These are phyloP conservation scores for Heteromyza rotundicornis DNA, from an alignment of 2,888 invertebrate species.

Conservation along the genomic window DNA sequence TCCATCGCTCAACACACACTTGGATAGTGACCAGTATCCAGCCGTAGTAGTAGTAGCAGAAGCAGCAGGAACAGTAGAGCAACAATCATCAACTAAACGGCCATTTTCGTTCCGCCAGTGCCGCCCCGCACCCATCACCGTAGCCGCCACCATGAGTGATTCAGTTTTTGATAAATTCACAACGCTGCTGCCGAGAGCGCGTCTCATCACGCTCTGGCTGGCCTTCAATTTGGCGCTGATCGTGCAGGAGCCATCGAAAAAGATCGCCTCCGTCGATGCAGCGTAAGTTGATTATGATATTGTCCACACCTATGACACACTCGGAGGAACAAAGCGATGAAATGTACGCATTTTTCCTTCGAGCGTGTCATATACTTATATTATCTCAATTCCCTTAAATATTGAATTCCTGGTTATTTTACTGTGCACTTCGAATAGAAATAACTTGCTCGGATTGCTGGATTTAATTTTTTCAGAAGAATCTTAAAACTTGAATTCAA, in stretches of 20 bases:
- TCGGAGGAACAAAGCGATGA: too few species aligned
- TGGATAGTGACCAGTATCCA: neutral
- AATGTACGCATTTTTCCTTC: too few species aligned
- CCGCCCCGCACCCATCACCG: constrained; percentile 2
- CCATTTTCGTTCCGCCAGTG: neutral
- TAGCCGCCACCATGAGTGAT: constrained; percentile 58
- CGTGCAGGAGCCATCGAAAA: constrained; percentile 59
- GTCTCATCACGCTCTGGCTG: constrained; percentile 61
- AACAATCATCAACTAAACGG: neutral
- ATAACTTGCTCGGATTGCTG: too few species aligned
- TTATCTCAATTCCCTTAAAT: too few species aligned
- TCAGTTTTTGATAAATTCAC: constrained; percentile 55
- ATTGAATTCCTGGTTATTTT: too few species aligned
- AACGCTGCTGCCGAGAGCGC: constrained; percentile 54
- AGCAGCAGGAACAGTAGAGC: neutral
- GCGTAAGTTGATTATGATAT: too few species aligned
- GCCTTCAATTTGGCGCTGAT: constrained; percentile 62
- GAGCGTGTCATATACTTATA: constrained; percentile 15
- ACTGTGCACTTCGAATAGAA: too few species aligned
- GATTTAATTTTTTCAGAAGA: too few species aligned
- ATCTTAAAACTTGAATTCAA: too few species aligned
- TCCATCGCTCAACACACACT: too few species aligned
- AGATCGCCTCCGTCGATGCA: constrained; percentile 60
- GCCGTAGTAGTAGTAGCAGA: too few species aligned
- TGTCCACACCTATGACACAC: too few species aligned